Evolutionary conservation across 2,113 vertebrate species (phyloP).

Genomic region (Dicentrarchus labrax): DNA sequence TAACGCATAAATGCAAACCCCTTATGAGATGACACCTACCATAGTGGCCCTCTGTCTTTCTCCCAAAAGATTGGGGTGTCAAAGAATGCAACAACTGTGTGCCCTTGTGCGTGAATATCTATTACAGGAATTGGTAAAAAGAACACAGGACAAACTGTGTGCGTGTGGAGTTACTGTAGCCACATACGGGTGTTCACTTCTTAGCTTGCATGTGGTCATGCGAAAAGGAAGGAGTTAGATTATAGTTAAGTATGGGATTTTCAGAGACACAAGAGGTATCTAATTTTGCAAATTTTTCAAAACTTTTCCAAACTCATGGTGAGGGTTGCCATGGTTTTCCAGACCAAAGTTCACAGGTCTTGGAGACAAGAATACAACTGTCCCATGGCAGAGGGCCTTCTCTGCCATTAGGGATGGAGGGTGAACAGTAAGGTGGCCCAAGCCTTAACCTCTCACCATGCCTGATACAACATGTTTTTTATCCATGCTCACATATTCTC

Average conservation of each 20-base stretch:
- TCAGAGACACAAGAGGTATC: not conserved
- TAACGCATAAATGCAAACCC: conserved; percentile 74
- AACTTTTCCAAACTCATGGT: conserved; percentile 27
- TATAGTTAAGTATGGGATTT: not conserved
- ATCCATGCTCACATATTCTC: conserved; percentile 50
- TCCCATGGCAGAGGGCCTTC: conserved; percentile 24
- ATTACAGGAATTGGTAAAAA: conserved; percentile 10
- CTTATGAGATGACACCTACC: conserved; percentile 62
- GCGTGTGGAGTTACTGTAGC: too few species aligned
- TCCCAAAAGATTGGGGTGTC: conserved; percentile 58
- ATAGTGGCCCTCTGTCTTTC: conserved; percentile 27
- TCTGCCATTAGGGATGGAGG: conserved; percentile 74
- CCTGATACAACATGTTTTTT: conserved; percentile 87
- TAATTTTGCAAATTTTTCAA: not conserved
- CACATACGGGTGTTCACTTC: not conserved
- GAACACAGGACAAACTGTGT: conserved; percentile 12
- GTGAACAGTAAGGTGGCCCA: conserved; percentile 77
- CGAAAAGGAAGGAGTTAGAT: not conserved
- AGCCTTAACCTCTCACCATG: conserved; percentile 87
- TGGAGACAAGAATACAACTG: conserved; percentile 17
- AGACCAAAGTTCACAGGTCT: conserved; percentile 2
- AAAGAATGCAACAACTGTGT: conserved; percentile 47
- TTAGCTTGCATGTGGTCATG: not conserved
- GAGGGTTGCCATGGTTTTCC: not conserved
- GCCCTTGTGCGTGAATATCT: conserved; percentile 37